Evolutionary conservation across 2,888 invertebrate species (phyloP).

Genomic region (Lapara coniferarum): DNA sequence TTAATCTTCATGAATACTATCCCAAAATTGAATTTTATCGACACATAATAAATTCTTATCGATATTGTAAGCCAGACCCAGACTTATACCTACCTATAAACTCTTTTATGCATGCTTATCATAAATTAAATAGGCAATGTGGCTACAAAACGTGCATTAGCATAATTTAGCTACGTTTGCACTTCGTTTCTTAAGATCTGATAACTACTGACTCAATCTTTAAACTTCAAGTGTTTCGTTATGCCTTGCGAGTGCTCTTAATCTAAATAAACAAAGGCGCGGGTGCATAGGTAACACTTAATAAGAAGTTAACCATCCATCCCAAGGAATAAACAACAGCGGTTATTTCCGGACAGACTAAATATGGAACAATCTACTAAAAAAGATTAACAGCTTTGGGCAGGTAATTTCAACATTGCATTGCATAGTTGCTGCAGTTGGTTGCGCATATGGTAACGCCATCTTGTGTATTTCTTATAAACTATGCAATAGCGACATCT

Average conservation of each 20-base stretch:
- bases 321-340: constrained; percentile 49
- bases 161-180: constrained; percentile 17
- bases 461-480: not conserved
- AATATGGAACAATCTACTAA: constrained; percentile 60
- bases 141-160: constrained; percentile 21
- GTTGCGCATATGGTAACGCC: constrained; percentile 3
- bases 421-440: not conserved
- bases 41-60: constrained; percentile 19
- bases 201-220: constrained; percentile 21
- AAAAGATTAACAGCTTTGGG: constrained; percentile 34
- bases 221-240: constrained; percentile 20
- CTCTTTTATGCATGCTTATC: constrained; percentile 15
- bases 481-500: constrained; percentile 46
- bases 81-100: constrained; percentile 4
- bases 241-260: constrained; percentile 10
- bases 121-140: constrained; percentile 17
- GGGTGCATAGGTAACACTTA: constrained; percentile 28
- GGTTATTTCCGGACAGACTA: constrained; percentile 56
- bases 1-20: not conserved
- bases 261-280: constrained; percentile 24
- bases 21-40: constrained; percentile 3
- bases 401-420: not conserved
- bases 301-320: constrained; percentile 43
- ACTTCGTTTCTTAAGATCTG: constrained; percentile 22
- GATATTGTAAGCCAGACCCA: constrained; percentile 14